Base-by-base conservation (phyloP, 2,888 invertebrate species). In the Allolobophora icterica region DNA sequence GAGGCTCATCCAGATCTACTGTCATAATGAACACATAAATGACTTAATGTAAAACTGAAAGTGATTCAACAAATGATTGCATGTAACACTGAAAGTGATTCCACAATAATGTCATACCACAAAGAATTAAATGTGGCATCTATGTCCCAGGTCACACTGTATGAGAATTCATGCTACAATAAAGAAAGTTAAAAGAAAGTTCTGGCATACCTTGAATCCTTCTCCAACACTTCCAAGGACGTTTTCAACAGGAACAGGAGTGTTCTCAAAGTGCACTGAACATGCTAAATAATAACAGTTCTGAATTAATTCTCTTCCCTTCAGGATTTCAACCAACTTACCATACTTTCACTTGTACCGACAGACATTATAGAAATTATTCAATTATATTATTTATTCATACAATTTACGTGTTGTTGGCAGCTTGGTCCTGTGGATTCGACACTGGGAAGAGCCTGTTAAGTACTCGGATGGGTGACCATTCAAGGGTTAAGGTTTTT, bases 151-250 rank as follows among this genome's bases (percentile, higher is more conserved):
- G 30, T 6, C 58, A 58, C 58, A 30, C 2, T 58, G 30, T 13
- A 58, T 30, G 24, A 30, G 30, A 58, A 13, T 58, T 58, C 30
- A 30, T 30, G 58, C 58, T 58, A 30, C 30, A 58, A 58, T 58
- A 58, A 30, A 58, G 30, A 3, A 30, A 4, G 30, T 58, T 5
- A 58, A 4, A 58, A 58, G 45, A 45, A 52, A 52, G 21, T 24
- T 24, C 71, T 71, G 52, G 21, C 35, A 35, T 92, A 95, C 95
- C 92, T 96, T 94, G 91, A 96, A 96, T 13, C 96, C 97, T 33
- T 95, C 94, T 30, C 96, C 96, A 0, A 96, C 94, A 92, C 96
- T 93, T 1, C 97, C 97, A 52, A 98, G 93, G 0, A 97, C 94
- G 94, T 97, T 97, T 92, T 96, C 96, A 93, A 94, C 94, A 0